Evolutionary conservation across 2,888 invertebrate species (phyloP).

Genomic region (Oscheius sp.): DNA sequence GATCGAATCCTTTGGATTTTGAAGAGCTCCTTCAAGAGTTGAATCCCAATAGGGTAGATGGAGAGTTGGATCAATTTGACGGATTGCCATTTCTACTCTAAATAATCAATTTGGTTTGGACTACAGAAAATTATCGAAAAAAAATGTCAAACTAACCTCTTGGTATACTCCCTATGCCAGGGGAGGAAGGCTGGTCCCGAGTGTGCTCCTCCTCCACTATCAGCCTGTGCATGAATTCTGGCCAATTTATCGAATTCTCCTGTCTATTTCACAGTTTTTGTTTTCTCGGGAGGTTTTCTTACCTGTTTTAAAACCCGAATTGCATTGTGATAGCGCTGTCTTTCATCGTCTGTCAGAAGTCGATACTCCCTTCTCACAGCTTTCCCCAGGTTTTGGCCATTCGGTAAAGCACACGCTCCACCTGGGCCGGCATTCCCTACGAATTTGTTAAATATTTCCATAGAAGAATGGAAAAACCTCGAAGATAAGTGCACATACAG

Average conservation of each 20-base stretch:
- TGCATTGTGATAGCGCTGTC: constrained; percentile 48
- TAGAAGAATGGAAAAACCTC: constrained; percentile 41
- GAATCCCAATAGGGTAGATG: constrained; percentile 69
- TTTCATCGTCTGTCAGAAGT: constrained; percentile 66
- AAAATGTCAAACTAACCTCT: constrained; percentile 42
- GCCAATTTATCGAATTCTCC: constrained; percentile 53
- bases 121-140: background rate
- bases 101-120: constrained; percentile 1
- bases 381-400: constrained; percentile 42
- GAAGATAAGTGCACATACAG: constrained; percentile 65
- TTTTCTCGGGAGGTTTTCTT: background rate
- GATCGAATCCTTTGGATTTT: constrained; percentile 8
- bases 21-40: constrained; percentile 58
- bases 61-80: constrained; percentile 58
- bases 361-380: constrained; percentile 59
- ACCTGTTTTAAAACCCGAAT: constrained; percentile 44
- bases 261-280: constrained; percentile 26
- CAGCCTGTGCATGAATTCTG: constrained; percentile 56
- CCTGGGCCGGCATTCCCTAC: constrained; percentile 18
- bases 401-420: constrained; percentile 44
- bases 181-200: constrained; percentile 65
- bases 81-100: constrained; percentile 64
- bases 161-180: constrained; percentile 65
- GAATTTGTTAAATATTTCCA: background rate
- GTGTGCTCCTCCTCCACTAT: constrained; percentile 62